Percentiles rank a stretch among this genome's conserved stretches.
phyloP scores from a whole-genome alignment of 2,888 invertebrate genomes.

The Clunio marinus region DNA sequence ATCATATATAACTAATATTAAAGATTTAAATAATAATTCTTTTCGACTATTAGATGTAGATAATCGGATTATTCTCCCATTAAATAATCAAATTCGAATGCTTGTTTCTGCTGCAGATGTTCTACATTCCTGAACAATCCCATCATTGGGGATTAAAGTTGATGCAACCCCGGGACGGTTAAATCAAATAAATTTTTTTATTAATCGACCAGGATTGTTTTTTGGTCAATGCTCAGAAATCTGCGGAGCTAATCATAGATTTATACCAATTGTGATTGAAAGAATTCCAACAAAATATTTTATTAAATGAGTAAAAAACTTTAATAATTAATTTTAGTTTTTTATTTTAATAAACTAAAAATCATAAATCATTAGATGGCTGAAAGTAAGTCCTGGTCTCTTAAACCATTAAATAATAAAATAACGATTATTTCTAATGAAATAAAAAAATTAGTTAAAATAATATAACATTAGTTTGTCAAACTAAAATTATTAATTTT shows the following conservation, averaged over 20 bases:
- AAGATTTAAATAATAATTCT: slow-evolving; percentile 48
- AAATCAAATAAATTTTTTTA: slow-evolving; percentile 61
- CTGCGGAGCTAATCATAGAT: slow-evolving; percentile 74
- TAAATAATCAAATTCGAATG: slow-evolving; percentile 61
- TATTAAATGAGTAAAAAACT: slow-evolving; percentile 59
- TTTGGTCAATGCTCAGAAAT: slow-evolving; percentile 79
- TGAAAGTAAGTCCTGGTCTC: slow-evolving; percentile 67
- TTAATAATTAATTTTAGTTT: slow-evolving; percentile 49
- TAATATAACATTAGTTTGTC: slow-evolving; percentile 61
- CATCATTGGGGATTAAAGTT: slow-evolving; percentile 60
- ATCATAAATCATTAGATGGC: slow-evolving; percentile 65
- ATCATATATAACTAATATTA: slow-evolving; percentile 57
- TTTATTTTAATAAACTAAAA: no score
- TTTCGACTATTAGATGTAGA: slow-evolving; percentile 63
- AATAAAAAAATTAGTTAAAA: slow-evolving; percentile 56
- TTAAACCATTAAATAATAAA: slow-evolving; percentile 64
- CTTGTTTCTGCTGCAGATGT: slow-evolving; percentile 61
- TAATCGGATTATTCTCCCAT: slow-evolving; percentile 58
- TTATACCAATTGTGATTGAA: slow-evolving; percentile 71
- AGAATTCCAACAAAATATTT: slow-evolving; percentile 55
- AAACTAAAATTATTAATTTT: slow-evolving; percentile 61
- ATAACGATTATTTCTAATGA: slow-evolving; percentile 62
- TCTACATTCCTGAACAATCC: slow-evolving; percentile 64
- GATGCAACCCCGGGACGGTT: slow-evolving; percentile 63
- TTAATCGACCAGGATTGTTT: slow-evolving; percentile 62